These are phyloP conservation scores for Syrmaticus mikado DNA, from an alignment of 2,113 vertebrate genomes.

Conservation along the genomic window DNA sequence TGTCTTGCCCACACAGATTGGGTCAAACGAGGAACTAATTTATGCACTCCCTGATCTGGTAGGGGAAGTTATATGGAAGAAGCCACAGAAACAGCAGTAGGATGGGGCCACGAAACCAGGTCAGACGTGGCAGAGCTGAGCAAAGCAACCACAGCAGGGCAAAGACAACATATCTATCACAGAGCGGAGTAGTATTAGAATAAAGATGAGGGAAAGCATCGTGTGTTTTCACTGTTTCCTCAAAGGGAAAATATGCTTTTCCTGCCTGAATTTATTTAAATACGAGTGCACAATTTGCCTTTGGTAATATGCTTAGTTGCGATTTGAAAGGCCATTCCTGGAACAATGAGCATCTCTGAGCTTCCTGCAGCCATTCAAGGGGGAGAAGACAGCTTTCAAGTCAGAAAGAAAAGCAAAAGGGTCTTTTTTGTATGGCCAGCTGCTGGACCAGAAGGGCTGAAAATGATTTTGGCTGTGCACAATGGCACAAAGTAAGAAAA, in stretches of 20 bases:
- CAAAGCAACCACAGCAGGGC: rapidly evolving
- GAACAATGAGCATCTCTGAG: constrained; percentile 9
- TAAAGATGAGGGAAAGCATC: not conserved
- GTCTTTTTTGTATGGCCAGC: not conserved
- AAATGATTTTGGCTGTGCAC: not conserved
- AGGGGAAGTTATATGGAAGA: not conserved
- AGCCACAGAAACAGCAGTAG: rapidly evolving
- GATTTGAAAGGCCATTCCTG: not conserved
- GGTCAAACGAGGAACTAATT: rapidly evolving
- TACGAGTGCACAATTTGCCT: not conserved
- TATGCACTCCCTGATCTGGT: rapidly evolving
- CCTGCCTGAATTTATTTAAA: not conserved
- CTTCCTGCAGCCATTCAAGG: not conserved
- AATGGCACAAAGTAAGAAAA: not conserved
- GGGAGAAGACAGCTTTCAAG: not conserved
- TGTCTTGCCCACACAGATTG: rapidly evolving
- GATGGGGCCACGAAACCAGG: not conserved
- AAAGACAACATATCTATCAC: not conserved
- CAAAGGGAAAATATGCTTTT: not conserved
- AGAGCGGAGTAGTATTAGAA: not conserved
- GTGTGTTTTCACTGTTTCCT: not conserved
- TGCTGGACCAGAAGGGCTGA: not conserved
- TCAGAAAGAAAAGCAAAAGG: not conserved
- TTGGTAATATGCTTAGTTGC: not conserved
- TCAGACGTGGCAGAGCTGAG: not conserved